Conservation (phyloP, 2,113 vertebrate species). For the Pitta sordida region DNA sequence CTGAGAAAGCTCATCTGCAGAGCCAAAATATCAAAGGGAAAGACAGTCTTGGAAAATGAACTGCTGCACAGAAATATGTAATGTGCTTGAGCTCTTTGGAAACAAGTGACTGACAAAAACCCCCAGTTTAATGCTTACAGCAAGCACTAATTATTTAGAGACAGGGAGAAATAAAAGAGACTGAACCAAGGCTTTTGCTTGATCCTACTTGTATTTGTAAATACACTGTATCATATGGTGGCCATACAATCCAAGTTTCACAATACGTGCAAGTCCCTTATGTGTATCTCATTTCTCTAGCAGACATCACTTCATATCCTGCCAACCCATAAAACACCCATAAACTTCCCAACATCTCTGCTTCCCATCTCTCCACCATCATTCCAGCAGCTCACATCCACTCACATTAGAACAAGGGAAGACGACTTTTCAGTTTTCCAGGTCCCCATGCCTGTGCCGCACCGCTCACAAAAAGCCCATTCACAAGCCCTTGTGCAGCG, state of each 20-base stretch:
- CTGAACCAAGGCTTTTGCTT: not conserved
- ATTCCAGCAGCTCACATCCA: accelerated
- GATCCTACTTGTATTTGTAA: not conserved
- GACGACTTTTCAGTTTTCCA: not conserved
- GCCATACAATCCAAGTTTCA: not conserved
- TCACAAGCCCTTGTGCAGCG: accelerated
- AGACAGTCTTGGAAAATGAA: not conserved
- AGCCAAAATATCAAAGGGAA: not conserved
- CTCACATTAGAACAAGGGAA: not conserved
- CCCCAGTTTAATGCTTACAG: not conserved
- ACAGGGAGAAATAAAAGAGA: not conserved
- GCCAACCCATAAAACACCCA: not conserved
- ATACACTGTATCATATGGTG: accelerated
- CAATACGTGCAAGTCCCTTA: not conserved
- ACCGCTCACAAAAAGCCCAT: accelerated
- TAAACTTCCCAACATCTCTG: not conserved
- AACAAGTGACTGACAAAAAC: not conserved
- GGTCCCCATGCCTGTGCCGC: accelerated
- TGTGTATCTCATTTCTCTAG: not conserved
- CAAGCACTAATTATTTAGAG: not conserved
- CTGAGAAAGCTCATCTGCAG: not conserved
- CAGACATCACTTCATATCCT: not conserved
- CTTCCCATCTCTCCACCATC: not conserved
- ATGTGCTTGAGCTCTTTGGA: accelerated
- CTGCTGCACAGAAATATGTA: not conserved